Conservation (phyloP, 2,113 vertebrate species). For the Centropus unirufus region DNA sequence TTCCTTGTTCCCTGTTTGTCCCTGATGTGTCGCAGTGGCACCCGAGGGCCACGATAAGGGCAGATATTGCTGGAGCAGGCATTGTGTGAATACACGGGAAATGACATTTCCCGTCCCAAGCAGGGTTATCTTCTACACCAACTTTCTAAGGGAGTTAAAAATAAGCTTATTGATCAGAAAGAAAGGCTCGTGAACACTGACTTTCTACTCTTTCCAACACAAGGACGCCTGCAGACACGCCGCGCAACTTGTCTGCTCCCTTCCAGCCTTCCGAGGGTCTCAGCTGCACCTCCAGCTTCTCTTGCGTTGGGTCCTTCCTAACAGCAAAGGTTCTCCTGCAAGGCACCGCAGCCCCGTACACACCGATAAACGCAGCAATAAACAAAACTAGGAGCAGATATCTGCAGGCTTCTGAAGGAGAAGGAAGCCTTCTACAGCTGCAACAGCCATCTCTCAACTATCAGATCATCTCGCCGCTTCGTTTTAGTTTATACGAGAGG, state of each 20-base stretch:
- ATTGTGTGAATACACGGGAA: slow-evolving; percentile 4
- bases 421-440: background rate
- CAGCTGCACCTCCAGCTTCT: rapidly evolving
- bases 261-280: background rate
- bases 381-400: background rate
- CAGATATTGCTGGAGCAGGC: background rate
- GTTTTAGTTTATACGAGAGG: rapidly evolving
- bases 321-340: background rate
- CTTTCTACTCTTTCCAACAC: background rate
- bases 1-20: background rate
- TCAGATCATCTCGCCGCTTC: rapidly evolving
- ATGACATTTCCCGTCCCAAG: background rate
- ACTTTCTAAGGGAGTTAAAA: slow-evolving; percentile 2
- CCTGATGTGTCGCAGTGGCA: rapidly evolving
- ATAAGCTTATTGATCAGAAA: slow-evolving; percentile 48
- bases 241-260: background rate
- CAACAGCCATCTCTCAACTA: background rate
- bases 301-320: background rate
- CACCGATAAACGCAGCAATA: rapidly evolving
- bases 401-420: rapidly evolving
- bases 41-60: background rate
- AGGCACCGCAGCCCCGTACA: rapidly evolving
- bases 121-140: background rate
- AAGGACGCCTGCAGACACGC: background rate
- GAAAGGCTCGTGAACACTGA: background rate